Evolutionary conservation across 2,888 invertebrate genomes (phyloP).

Genomic region (Parelbella ahira): DNA sequence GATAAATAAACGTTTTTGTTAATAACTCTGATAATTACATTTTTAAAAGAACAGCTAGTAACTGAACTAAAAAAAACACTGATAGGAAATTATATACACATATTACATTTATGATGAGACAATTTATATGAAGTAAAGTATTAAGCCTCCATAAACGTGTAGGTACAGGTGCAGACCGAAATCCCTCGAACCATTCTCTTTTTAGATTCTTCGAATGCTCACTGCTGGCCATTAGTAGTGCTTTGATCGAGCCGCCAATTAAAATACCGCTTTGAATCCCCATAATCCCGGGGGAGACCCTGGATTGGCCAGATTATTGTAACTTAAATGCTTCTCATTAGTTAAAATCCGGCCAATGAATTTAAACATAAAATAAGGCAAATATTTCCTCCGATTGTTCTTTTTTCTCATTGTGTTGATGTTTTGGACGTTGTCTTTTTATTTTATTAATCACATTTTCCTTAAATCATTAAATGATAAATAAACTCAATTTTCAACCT

Average conservation of each 20-base stretch:
- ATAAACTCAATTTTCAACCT: too few species aligned
- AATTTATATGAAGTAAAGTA: conserved; percentile 3
- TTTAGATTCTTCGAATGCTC: conserved; percentile 33
- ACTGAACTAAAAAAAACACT: too few species aligned
- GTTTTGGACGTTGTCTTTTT: too few species aligned
- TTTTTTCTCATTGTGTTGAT: neutral
- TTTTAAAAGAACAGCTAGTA: too few species aligned
- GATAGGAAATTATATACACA: too few species aligned
- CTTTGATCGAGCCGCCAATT: conserved; percentile 51
- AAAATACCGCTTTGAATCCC: conserved; percentile 36
- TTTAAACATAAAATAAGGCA: conserved; percentile 11
- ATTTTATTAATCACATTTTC: too few species aligned
- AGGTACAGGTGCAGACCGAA: conserved; percentile 5
- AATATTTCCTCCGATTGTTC: neutral
- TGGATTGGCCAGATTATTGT: conserved; percentile 25
- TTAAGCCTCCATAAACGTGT: conserved; percentile 6
- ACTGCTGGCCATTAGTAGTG: conserved; percentile 31
- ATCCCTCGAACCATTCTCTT: conserved; percentile 1
- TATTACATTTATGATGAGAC: too few species aligned
- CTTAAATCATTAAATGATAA: too few species aligned
- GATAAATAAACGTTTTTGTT: too few species aligned
- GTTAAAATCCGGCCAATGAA: conserved; percentile 18
- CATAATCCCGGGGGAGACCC: conserved; percentile 30
- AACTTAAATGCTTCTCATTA: conserved; percentile 27
- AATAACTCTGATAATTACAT: too few species aligned